Base-by-base conservation (phyloP, 2,797 vertebrate species). In the Sternotherus odoratus region DNA sequence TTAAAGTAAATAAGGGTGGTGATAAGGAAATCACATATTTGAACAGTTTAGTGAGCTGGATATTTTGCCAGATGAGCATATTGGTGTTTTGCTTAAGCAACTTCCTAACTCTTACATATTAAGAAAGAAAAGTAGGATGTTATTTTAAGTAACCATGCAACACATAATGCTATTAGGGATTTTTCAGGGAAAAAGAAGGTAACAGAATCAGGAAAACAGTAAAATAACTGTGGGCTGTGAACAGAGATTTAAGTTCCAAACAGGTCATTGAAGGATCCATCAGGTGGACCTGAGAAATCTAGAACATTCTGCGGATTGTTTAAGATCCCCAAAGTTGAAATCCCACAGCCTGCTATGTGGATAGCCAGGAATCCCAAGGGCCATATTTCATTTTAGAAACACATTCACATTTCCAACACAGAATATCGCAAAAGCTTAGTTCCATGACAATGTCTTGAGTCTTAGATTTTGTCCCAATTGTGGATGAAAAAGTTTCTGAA, bases 1-100 rank as follows among this genome's bases (percentile, higher is more conserved):
- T 79, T 79, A 90, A 79, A 1, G 5, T 24, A 94, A 77, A 12
- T 13, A 54, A 90, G 24, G 23, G 12, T 49, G 50, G 93, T 33
- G 26, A 90, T n/a, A 95, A 75, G 48, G 72, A 72, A 90, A 92
- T 46, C 43, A 63, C 2, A 17, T 1, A 0, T 84, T 87, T 82
- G 6, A 95, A 72, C 2, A 10, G 75, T 69, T 88, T 82, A 19
- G 43, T 60, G 83, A 85, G 91, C 60, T 85, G 54, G 21, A 69
- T 83, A 16, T 82, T 87, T 60, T 91, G 72, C 79, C 92, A 93
- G 89, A 94, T 85, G 83, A 92, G 87, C 12, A 1, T 9, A 77
- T 69, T 81, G 50, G 3, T 39, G 66, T 69, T 69, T 69, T 69
- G 66, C 36, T 69, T 69, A 69, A 39, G 36, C 36, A 36, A 69